A percentile compares a stretch with the other conserved stretches of the same genome.
phyloP scores from a whole-genome alignment of 2,113 vertebrate genomes.

The Seriola dumerili region DNA sequence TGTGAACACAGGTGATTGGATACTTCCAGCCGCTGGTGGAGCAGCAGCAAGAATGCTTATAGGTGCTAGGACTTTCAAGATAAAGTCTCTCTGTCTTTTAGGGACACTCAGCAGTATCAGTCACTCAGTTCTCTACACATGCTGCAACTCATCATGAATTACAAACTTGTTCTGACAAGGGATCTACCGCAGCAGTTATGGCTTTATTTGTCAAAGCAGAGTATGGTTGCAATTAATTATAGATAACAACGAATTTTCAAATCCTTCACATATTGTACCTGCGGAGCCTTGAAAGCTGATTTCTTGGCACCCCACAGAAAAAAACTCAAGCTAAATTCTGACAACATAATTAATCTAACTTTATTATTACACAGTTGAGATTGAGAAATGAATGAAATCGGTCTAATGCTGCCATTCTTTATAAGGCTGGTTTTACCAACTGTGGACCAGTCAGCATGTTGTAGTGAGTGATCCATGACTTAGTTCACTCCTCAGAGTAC shows the following conservation, averaged over 20 bases:
- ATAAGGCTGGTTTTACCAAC: slow-evolving; percentile 2
- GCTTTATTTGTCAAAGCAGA: background rate
- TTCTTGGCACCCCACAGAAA: background rate
- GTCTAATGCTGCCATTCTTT: slow-evolving; percentile 2
- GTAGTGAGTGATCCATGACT: slow-evolving; percentile 36
- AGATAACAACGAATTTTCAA: slow-evolving; percentile 6
- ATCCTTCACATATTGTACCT: background rate
- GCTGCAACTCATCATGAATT: background rate
- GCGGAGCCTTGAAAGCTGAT: background rate
- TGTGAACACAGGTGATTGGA: slow-evolving; percentile 12
- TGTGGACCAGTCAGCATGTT: slow-evolving; percentile 22
- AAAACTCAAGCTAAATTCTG: background rate
- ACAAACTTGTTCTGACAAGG: background rate
- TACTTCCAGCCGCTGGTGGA: background rate
- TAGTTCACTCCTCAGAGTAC: slow-evolving; percentile 42
- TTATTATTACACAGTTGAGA: background rate
- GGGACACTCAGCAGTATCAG: background rate
- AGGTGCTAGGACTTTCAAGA: background rate
- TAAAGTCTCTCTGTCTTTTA: background rate
- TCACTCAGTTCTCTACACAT: background rate
- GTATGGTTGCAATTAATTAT: background rate
- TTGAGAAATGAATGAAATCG: slow-evolving; percentile 19
- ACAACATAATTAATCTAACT: background rate
- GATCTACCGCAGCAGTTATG: background rate
- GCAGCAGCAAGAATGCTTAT: background rate